Evolutionary conservation across 2,113 vertebrate genomes (phyloP).

Genomic region (Peromyscus leucopus): DNA sequence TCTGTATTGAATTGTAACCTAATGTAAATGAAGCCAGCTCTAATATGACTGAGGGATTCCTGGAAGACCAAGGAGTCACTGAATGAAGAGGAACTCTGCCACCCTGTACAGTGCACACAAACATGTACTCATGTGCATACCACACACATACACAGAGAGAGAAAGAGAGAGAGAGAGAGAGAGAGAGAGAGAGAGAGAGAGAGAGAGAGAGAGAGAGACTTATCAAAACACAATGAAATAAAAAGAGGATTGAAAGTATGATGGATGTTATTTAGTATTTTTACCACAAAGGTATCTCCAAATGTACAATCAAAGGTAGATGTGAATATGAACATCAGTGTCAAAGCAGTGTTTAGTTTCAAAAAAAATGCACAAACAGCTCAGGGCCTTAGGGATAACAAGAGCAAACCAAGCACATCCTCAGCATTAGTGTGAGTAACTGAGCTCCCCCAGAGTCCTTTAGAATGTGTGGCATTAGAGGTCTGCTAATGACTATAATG

Average conservation of each 20-base stretch:
- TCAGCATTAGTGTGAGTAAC: not conserved
- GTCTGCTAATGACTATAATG: not conserved
- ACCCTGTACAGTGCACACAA: not conserved
- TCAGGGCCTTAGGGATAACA: not conserved
- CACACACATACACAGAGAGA: not conserved
- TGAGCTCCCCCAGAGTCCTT: not conserved
- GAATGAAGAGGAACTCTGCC: not conserved
- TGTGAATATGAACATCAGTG: not conserved
- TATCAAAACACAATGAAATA: slow-evolving; percentile 17
- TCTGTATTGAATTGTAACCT: not conserved
- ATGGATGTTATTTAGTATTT: not conserved
- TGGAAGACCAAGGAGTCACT: not conserved
- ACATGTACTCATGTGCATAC: not conserved
- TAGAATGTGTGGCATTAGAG: not conserved
- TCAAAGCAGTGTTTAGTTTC: not conserved
- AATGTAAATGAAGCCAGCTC: not conserved
- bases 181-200: too few species aligned
- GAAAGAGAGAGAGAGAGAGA: too few species aligned
- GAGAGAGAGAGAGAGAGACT: too few species aligned
- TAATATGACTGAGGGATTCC: not conserved
- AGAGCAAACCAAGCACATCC: not conserved
- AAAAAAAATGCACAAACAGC: not conserved
- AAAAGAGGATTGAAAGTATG: not conserved
- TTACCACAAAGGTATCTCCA: not conserved
- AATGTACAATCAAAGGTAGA: not conserved